phyloP scores from a whole-genome alignment of 1,140 invertebrate species.

The Choristoneura fumiferana region DNA sequence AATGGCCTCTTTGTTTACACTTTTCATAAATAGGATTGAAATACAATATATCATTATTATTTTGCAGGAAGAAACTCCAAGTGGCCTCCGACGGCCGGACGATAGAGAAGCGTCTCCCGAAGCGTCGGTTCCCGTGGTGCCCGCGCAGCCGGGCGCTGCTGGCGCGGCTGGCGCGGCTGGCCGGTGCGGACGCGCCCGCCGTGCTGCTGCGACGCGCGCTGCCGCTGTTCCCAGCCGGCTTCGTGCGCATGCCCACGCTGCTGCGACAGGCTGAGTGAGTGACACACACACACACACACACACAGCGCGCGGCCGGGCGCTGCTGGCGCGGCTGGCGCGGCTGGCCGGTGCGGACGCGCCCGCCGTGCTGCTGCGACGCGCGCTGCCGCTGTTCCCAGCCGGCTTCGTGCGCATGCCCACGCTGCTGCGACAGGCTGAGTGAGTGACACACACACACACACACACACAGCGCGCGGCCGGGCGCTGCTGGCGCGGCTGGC shows the following conservation, averaged over 20 bases:
- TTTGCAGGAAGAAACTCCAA: conserved; percentile 60
- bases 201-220: conserved; percentile 36
- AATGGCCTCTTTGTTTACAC: too few relatives aligned
- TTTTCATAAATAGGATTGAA: too few relatives aligned
- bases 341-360: conserved; percentile 29
- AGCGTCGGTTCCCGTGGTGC: conserved; percentile 73
- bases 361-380: conserved; percentile 34
- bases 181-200: conserved; percentile 12
- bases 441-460: too few relatives aligned
- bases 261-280: conserved; percentile 66
- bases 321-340: conserved; percentile 24
- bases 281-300: too few relatives aligned
- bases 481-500: too few relatives aligned
- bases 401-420: not conserved
- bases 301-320: conserved; percentile 19
- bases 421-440: too few relatives aligned
- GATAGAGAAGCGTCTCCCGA: conserved; percentile 61
- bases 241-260: conserved; percentile 67
- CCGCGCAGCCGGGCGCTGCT: conserved; percentile 33
- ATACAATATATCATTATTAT: too few relatives aligned
- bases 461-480: too few relatives aligned
- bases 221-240: conserved; percentile 68
- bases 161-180: conserved; percentile 23
- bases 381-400: conserved; percentile 11
- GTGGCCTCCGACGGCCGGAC: conserved; percentile 37